Base-by-base conservation (phyloP, 2,113 vertebrate species). In the Perca schrenkii region DNA sequence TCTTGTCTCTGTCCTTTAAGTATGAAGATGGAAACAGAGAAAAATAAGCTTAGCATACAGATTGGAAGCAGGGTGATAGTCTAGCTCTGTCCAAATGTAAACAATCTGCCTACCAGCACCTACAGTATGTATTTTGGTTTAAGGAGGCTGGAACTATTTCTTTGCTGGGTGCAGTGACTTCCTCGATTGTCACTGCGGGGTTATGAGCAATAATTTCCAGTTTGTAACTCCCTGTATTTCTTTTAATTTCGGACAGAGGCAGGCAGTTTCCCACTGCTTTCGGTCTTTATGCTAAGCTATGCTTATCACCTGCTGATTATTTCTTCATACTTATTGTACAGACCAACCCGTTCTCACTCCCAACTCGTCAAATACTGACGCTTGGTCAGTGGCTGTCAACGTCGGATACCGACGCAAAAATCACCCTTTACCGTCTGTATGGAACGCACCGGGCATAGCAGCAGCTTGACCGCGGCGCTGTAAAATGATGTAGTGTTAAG, bases 201-300 rank as follows among this genome's bases (percentile, higher is more conserved):
- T 47, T 22, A n/a, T 3, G 19, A 1, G 13, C 31, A 60, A 65
- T 6, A 34, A 13, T 13, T 31, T 62, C 12, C 49, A 54, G 17
- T n/a, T 34, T 49, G 2, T 34, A 13, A 46, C 4, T 61, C 21
- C 15, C 13, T 16, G 8, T 6, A n/a, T 64, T 43, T n/a, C 50
- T 15, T 19, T 74, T 40, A 2, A 22, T 8, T 46, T 61, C 4
- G 0, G 7, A 28, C 6, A 43, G 61, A 75, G 61, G 1, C 49
- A 13, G n/a, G 16, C 49, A 14, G 15, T 28, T 43, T 19, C 12
- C n/a, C 12, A 6, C 43, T 19, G 10, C 22, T 22, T 22, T 2
- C 17, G 16, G n/a, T 61, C 47, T 73, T 31, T 22, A 56, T 22
- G 61, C 69, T 76, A 40, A 47, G 19, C 31, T 66, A 71, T 66